Evolutionary conservation across 1,140 invertebrate species (phyloP).

Genomic region (Helicoverpa armigera): DNA sequence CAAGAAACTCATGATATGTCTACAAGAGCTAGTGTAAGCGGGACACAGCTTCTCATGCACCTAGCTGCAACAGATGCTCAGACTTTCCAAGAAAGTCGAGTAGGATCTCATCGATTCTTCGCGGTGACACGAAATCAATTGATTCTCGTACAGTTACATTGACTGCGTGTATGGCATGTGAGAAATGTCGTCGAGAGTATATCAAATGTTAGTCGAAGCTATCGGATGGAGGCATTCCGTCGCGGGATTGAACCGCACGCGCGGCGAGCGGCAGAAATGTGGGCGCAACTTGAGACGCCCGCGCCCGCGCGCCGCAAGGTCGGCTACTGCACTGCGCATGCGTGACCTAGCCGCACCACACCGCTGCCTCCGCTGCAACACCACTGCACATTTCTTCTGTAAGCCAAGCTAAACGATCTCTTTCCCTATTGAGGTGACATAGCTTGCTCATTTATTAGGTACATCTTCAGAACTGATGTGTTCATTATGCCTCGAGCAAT

Average conservation of each 20-base stretch:
- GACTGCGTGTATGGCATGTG: constrained; percentile 61
- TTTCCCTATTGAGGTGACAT: too few relatives aligned
- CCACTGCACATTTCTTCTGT: neutral
- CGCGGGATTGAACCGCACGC: constrained; percentile 79
- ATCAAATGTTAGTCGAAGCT: constrained; percentile 80
- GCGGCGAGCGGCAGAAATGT: constrained; percentile 81
- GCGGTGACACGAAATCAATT: constrained; percentile 49
- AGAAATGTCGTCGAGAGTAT: constrained; percentile 77
- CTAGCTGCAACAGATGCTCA: constrained; percentile 1
- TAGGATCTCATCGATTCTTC: constrained; percentile 38
- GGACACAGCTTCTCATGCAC: constrained; percentile 14
- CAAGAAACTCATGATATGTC: constrained; percentile 5
- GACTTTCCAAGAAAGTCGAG: constrained; percentile 43
- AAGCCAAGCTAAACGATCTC: too few relatives aligned
- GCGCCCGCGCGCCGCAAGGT: constrained; percentile 73
- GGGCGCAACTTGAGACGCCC: constrained; percentile 75
- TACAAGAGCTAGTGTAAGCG: neutral
- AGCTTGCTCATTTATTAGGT: too few relatives aligned
- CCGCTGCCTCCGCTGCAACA: neutral
- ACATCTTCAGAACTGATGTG: too few relatives aligned
- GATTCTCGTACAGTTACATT: constrained; percentile 55
- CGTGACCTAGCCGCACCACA: constrained; percentile 61
- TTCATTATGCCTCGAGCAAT: too few relatives aligned
- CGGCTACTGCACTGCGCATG: constrained; percentile 83
- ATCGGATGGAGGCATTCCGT: constrained; percentile 82